Evolutionary conservation across 2,888 invertebrate species (phyloP).

Genomic region (Reticulitermes lucifugus): DNA sequence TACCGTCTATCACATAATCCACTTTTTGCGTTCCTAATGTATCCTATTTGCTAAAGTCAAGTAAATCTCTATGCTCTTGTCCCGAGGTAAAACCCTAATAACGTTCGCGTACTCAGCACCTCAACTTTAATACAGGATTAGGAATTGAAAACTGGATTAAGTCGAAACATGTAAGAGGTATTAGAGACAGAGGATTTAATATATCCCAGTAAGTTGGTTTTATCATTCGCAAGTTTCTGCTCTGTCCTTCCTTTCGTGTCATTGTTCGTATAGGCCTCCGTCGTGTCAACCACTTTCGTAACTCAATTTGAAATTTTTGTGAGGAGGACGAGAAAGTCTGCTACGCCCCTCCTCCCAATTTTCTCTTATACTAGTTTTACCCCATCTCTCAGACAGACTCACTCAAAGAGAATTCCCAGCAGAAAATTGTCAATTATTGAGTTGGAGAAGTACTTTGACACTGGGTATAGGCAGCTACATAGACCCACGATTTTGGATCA

Average conservation of each 20-base stretch:
- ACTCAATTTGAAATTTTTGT: slow-evolving; percentile 31
- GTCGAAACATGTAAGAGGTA: slow-evolving; percentile 5
- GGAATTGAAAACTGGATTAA: slow-evolving; percentile 18
- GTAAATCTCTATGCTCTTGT: neutral
- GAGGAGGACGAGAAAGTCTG: neutral
- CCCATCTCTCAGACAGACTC: neutral
- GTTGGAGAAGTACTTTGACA: slow-evolving; percentile 28
- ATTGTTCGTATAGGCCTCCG: neutral
- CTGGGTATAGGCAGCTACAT: neutral
- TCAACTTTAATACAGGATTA: slow-evolving; percentile 30
- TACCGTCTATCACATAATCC: neutral
- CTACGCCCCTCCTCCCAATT: neutral
- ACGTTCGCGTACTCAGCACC: neutral
- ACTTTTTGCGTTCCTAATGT: neutral
- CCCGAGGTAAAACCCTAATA: slow-evolving; percentile 18
- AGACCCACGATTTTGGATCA: neutral
- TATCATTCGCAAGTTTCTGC: neutral
- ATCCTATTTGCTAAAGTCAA: slow-evolving; percentile 24
- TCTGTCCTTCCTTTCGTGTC: neutral
- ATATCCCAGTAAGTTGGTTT: slow-evolving; percentile 8
- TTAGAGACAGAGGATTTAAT: neutral
- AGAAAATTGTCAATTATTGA: slow-evolving; percentile 37
- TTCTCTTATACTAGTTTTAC: neutral
- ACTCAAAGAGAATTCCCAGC: slow-evolving; percentile 23
- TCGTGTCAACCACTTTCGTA: slow-evolving; percentile 17